Evolutionary conservation across 2,888 invertebrate species (phyloP), one percentile per base, ranked within the genome.

Genomic region (Oscheius sp.): DNA sequence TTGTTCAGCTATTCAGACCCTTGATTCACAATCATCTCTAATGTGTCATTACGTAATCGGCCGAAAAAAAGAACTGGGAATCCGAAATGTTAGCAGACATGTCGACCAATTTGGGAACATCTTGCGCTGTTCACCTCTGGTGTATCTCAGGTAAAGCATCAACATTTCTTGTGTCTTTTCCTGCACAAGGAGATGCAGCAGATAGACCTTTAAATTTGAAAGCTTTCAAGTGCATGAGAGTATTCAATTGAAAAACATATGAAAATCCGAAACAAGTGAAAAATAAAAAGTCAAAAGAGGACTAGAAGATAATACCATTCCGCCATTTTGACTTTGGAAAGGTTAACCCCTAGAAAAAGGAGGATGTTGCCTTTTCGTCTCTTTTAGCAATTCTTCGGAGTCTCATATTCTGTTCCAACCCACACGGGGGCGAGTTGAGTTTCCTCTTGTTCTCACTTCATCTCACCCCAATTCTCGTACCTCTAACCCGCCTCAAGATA

Each of bases 361-460:
- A 35, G 49, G 18, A n/a, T 49, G 49, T 49, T 18, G 16, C 49
- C 18, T 18, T 18, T 49, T 49, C 49, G 3, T 43, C 45, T 18
- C 18, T 49, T 49, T 49, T 49, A 16, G 18, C 49, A 49, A 49
- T 16, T n/a, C 49, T 49, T 55, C 21, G 55, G 55, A 3, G 59
- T 18, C 55, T 55, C 25, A 25, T 13, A 12, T 41, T 61, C 45
- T 18, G 35, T 23, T 21, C 35, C 35, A 35, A 35, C 35, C 35
- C 35, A 35, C 35, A 41, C 7, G 41, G 45, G 41, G 21, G n/a
- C 61, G 41, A 41, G 61, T 18, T 41, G 41, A 35, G 18, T 43
- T 61, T 21, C 21, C 61, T 23, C 18, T 61, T 61, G 61, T 61
- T 61, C 61, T 45, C 45, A 43, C 45, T 41, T 35, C 35, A 35